Conservation (phyloP, 2,888 invertebrate species). For the Lochmaea capreae region DNA sequence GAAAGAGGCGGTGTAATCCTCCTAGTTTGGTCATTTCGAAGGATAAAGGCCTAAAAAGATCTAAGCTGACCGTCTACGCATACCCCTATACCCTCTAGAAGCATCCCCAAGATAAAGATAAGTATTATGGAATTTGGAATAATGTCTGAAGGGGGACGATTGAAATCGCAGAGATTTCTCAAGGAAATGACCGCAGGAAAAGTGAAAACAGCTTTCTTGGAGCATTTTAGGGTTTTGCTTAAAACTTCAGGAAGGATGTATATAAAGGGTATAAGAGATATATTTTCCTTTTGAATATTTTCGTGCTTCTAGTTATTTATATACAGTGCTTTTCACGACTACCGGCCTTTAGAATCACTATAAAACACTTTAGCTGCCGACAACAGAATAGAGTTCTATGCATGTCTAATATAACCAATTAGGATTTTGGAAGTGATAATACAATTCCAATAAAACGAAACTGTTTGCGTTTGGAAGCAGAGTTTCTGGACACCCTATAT, state of each 20-base stretch:
- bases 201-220: slow-evolving; percentile 41
- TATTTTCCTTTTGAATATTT: slow-evolving; percentile 13
- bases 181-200: slow-evolving; percentile 43
- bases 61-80: slow-evolving; percentile 59
- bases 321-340: no score
- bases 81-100: slow-evolving; percentile 57
- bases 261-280: slow-evolving; percentile 22
- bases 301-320: no score
- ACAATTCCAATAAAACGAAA: no score
- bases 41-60: slow-evolving; percentile 49
- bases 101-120: slow-evolving; percentile 59
- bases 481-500: no score
- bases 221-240: slow-evolving; percentile 14
- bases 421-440: no score
- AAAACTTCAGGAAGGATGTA: slow-evolving; percentile 23
- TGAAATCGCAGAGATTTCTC: slow-evolving; percentile 48
- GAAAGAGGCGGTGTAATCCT: slow-evolving; percentile 49
- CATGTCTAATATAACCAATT: no score
- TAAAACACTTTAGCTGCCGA: no score
- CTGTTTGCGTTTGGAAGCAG: no score
- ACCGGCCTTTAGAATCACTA: no score
- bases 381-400: no score
- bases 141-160: slow-evolving; percentile 56
- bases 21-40: slow-evolving; percentile 44
- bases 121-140: slow-evolving; percentile 61